A percentile compares a stretch with the other conserved stretches of the same genome.
These are phyloP conservation scores for Acanthosoma haemorrhoidale DNA, from an alignment of 2,888 invertebrate genomes.

Conservation along the genomic window DNA sequence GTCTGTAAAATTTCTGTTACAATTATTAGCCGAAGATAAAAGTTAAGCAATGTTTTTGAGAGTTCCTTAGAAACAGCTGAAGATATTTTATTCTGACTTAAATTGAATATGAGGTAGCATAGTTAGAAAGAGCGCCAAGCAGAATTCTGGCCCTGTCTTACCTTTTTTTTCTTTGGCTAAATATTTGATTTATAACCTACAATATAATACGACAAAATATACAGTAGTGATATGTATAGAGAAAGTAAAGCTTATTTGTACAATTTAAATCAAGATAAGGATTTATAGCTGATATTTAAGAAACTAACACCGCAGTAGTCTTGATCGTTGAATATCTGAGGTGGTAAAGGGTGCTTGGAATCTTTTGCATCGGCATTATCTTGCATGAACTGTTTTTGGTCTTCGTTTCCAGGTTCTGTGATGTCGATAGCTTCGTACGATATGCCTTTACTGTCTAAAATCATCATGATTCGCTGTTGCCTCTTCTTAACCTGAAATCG, in stretches of 20 bases:
- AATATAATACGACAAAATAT: too few relatives aligned
- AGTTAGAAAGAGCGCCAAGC: too few relatives aligned
- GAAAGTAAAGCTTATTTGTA: background rate
- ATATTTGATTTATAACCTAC: too few relatives aligned
- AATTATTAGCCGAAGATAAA: too few relatives aligned
- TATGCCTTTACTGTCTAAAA: slow-evolving; percentile 85
- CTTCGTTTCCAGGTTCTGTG: slow-evolving; percentile 85
- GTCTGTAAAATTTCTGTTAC: too few relatives aligned
- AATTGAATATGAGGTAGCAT: too few relatives aligned
- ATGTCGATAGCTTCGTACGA: slow-evolving; percentile 89
- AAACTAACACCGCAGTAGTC: slow-evolving; percentile 83
- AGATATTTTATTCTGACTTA: too few relatives aligned
- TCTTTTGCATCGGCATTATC: slow-evolving; percentile 70
- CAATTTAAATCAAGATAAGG: background rate
- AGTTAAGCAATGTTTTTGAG: too few relatives aligned
- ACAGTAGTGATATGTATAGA: background rate
- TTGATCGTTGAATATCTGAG: slow-evolving; percentile 89
- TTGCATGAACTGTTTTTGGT: slow-evolving; percentile 88
- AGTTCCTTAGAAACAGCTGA: too few relatives aligned
- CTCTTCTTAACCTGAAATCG: slow-evolving; percentile 87
- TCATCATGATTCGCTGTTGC: slow-evolving; percentile 89
- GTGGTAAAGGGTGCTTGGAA: slow-evolving; percentile 77
- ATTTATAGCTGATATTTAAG: background rate
- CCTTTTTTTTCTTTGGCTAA: too few relatives aligned
- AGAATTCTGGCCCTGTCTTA: too few relatives aligned